Percentiles rank a stretch among this genome's conserved stretches.
These are phyloP conservation scores for Reinhardtius hippoglossoides DNA, from an alignment of 2,113 vertebrate species.

Conservation along the genomic window DNA sequence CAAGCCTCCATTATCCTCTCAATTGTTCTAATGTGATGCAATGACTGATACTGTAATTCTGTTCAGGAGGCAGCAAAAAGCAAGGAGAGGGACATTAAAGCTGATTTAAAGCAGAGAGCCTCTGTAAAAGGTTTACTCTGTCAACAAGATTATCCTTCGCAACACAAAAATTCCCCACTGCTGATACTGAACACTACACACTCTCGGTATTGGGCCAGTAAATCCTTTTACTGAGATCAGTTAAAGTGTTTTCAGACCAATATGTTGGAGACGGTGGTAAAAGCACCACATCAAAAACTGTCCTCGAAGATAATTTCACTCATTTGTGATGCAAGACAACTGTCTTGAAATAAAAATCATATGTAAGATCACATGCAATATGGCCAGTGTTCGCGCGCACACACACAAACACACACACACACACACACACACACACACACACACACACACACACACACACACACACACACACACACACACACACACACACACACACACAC, in stretches of 20 bases:
- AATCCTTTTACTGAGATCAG: background rate
- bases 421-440: background rate
- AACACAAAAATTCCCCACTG: background rate
- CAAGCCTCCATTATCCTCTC: slow-evolving; percentile 38
- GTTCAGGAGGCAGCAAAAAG: slow-evolving; percentile 13
- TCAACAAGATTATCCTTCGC: slow-evolving; percentile 11
- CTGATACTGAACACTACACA: background rate
- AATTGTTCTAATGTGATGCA: slow-evolving; percentile 5
- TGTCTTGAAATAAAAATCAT: background rate
- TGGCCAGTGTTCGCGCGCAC: too few relatives aligned
- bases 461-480: background rate
- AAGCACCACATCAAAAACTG: background rate
- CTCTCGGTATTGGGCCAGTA: background rate
- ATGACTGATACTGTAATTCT: slow-evolving; percentile 19
- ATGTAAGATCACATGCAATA: background rate
- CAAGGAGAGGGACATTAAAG: slow-evolving; percentile 11
- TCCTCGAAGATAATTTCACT: background rate
- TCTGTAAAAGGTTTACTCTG: slow-evolving; percentile 21
- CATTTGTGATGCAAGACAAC: background rate
- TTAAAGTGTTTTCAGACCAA: background rate
- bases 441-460: background rate
- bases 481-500: background rate
- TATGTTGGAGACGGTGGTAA: background rate
- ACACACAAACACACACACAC: background rate
- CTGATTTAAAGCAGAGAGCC: background rate